Evolutionary conservation across 2,888 invertebrate genomes (phyloP).

Genomic region (Hypercompe scribonia): DNA sequence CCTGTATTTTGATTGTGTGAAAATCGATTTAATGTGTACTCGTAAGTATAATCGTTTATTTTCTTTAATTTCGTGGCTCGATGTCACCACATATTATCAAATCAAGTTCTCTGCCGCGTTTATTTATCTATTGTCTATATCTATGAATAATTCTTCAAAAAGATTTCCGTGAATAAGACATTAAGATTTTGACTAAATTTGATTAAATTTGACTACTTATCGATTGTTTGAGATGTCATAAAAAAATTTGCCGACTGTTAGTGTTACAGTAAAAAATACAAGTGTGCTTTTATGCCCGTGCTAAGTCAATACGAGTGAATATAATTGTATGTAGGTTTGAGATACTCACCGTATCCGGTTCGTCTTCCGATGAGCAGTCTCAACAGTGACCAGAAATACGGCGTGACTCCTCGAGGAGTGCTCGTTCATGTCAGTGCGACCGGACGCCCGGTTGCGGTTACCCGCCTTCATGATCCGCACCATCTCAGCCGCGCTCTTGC

Average conservation of each 20-base stretch:
- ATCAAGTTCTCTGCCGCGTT: background rate
- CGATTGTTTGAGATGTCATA: background rate
- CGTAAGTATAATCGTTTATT: background rate
- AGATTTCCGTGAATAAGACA: background rate
- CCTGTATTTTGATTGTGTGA: background rate
- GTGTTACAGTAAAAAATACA: background rate
- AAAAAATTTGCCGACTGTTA: background rate
- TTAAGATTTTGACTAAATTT: background rate
- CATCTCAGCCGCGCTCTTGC: slow-evolving; percentile 97
- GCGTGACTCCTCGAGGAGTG: slow-evolving; percentile 99
- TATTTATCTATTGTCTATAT: background rate
- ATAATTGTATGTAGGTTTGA: background rate
- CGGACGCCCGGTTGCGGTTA: slow-evolving; percentile 97
- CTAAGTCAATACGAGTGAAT: background rate
- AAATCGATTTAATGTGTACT: background rate
- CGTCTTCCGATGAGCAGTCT: slow-evolving; percentile 88
- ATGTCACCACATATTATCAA: background rate
- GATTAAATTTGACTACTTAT: background rate
- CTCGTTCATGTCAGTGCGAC: slow-evolving; percentile 99
- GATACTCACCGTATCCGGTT: slow-evolving; percentile 77
- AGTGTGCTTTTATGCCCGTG: background rate
- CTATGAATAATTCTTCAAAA: background rate
- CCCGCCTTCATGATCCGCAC: slow-evolving; percentile 97
- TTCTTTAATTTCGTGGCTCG: background rate
- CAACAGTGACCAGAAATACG: slow-evolving; percentile 98